Base-by-base conservation (phyloP, 1,140 invertebrate genomes). In the Drosophila guanche region DNA sequence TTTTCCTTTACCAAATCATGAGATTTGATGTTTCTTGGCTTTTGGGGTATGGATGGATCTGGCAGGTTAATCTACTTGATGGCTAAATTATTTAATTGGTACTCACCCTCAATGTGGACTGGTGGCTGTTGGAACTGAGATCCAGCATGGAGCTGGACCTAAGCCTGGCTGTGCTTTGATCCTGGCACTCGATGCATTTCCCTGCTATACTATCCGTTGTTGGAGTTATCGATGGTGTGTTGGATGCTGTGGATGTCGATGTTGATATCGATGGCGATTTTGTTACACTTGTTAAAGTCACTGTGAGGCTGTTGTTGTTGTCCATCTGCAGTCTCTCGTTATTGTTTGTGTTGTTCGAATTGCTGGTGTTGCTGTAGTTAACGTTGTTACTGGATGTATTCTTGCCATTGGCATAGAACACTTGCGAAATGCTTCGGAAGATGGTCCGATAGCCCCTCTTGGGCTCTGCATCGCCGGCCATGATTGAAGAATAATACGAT, bases 371-470 rank as follows among this genome's bases (percentile, higher is more conserved):
- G 46, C 33, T 53, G 29, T 23, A 54, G 22, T 41, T 62, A 10
- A 3, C 45, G 27, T 41, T 56, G 23, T 29, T 46, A 41, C 20
- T 47, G 5, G 62, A 56, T 57, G 41, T 52, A 45, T 59, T 70
- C 5, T 79, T 85, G 62, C 52, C 63, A 55, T 86, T 86, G 5
- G 73, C 16, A 50, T 70, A 75, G 29, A 90, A 90, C 7, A 90
- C 86, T 29, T 90, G 86, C 5, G 86, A 90, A 41, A 90, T 86
- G 67, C 86, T 90, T 37, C 86, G 86, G 33, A 90, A 83, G 41
- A 90, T 61, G 52, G 86, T 83, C 47, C 86, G 88, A 71, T 89
- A 89, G 10, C 79, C 80, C 43, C 74, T 57, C 45, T 76, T 88
- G 20, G 63, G 75, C 58, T 86, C 81, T 16, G 65, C 69, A 52